Base-by-base conservation (phyloP, 2,113 vertebrate genomes). In the Rattus norvegicus region DNA sequence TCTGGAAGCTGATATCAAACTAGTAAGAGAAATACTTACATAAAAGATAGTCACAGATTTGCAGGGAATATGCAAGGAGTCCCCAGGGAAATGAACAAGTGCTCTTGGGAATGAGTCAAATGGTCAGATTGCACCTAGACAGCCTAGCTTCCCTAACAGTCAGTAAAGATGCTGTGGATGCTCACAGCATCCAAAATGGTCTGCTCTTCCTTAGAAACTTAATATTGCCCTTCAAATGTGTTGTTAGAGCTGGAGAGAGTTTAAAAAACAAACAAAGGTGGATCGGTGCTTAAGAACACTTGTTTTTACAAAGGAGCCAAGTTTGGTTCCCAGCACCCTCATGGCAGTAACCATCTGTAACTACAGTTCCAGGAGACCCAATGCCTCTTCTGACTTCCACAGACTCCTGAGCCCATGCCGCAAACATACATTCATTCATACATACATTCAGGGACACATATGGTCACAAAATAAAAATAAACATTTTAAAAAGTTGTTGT, bases 1-100 rank as follows among this genome's bases (percentile, higher is more conserved):
- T 93, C 49, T 88, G 28, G 52, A 92, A 6, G 20, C 56, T 96
- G 63, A 2, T 69, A 47, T 95, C 92, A 96, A 96, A 47, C 33
- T 88, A 95, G 49, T 88, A 84, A 94, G 47, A 87, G 63, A 96
- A 43, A 67, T 79, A 39, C n/a, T 61, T 83, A 28, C 22, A 9
- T 61, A 95, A 30, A 49, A 33, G 88, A 86, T 81, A 93, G 49
- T 73, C 87, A 5, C 43, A 79, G 36, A 69, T 91, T 91, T 95
- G 52, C 7, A 77, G 33, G 87, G 80, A 96, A 92, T 80, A 4
- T 65, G 65, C 2, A 59, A 16, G 43, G 39, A 89, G 19, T 16
- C 54, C 43, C 65, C 11, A 69, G 83, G 54, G 81, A 54, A 67
- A 86, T 59, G 56, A 97, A 43, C 13, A 72, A 90, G 5, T 83